Evolutionary conservation across 1,140 invertebrate genomes (phyloP), one percentile per base, ranked within the genome.

Genomic region (Heliconius hewitsoni): DNA sequence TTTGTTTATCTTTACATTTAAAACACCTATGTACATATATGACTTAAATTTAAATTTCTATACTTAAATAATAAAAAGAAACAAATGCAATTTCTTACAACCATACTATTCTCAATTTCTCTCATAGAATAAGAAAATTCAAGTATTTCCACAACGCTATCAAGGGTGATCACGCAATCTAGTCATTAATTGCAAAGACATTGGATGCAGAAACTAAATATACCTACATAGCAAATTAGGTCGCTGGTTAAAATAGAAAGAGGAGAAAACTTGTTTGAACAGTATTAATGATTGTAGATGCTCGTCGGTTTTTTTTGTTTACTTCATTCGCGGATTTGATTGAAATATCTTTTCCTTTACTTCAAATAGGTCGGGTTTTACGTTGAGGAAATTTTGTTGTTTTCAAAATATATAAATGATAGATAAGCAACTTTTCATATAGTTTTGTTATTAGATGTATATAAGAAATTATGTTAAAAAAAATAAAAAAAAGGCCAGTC

Each of bases 121-220:
- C 4, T 66, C 60, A 30, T 30, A 66, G 8, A 66, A 30, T 16
- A 66, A 66, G 60, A 66, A 66, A 46, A 30, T 66, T 27, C 9
- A 66, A 66, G 60, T 66, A n/a, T 66, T 30, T 30, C n/a, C 13
- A 30, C 60, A 66, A 66, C 60, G 60, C 60, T 79, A 79, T 79
- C 73, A 72, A 74, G 66, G 73, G 78, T 57, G 23, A 74, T 55
- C 78, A 79, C 78, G 78, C 78, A 74, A 79, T 79, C 66, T 52
- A 34, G 46, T 72, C 74, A 75, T 79, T 75, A 79, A 76, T 79
- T 79, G 66, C 73, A 70, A 79, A 79, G 78, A 79, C 78, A 79
- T 76, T 75, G 78, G 78, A 76, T 79, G 78, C 78, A 79, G 78
- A 72, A 72, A 72, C 52, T 76, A 57, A 57, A 71, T 75, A 79